Percentiles rank a stretch among this genome's conserved stretches.
These are phyloP conservation scores for Parasteatoda lunata DNA, from an alignment of 2,888 invertebrate genomes.

Conservation along the genomic window DNA sequence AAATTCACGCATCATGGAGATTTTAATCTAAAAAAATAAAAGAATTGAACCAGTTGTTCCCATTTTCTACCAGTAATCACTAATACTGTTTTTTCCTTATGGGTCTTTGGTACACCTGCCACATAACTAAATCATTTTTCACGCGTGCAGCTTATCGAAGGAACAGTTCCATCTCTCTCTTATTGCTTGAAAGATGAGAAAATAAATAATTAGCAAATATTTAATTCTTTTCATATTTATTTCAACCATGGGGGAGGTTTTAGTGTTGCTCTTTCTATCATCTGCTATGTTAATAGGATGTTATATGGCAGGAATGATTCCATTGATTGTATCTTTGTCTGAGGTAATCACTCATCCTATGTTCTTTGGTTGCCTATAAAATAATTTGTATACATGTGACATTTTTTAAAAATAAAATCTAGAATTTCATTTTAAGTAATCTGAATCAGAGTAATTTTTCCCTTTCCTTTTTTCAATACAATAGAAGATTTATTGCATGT, in stretches of 20 bases:
- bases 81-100: slow-evolving; percentile 46
- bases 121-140: slow-evolving; percentile 40
- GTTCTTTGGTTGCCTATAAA: too few species aligned
- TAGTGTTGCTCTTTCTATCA: slow-evolving; percentile 86
- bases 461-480: too few species aligned
- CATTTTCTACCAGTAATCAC: neutral
- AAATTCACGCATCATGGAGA: slow-evolving; percentile 2
- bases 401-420: too few species aligned
- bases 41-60: neutral
- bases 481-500: too few species aligned
- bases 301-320: slow-evolving; percentile 95
- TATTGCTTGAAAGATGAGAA: slow-evolving; percentile 28
- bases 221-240: neutral
- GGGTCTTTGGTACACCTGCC: slow-evolving; percentile 58
- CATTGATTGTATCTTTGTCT: slow-evolving; percentile 92
- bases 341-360: slow-evolving; percentile 80
- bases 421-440: too few species aligned
- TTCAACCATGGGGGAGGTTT: slow-evolving; percentile 86
- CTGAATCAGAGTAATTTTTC: too few species aligned
- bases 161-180: neutral
- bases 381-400: too few species aligned
- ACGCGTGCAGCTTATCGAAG: slow-evolving; percentile 18
- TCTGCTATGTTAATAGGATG: slow-evolving; percentile 97
- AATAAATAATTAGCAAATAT: slow-evolving; percentile 4
- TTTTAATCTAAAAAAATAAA: neutral